Base-by-base conservation (phyloP, 1,140 invertebrate species). In the Drosophila bipectinata region DNA sequence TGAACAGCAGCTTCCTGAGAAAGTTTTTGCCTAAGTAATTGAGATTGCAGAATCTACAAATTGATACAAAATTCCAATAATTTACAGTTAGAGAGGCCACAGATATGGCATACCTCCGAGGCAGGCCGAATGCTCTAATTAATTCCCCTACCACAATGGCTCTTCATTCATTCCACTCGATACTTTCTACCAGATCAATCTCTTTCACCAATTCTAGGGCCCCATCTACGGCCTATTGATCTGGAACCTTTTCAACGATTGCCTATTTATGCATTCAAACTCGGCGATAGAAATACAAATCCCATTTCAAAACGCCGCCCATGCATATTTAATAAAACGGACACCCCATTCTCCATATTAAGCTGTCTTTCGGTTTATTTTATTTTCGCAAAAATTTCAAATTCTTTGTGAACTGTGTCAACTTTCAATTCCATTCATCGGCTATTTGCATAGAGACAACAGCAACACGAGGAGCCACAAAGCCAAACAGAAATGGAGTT, bases 391-490 rank as follows among this genome's bases (percentile, higher is more conserved):
- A 53, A 58, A 41, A 58, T 74, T 78, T 78, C 49, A 34, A 60
- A 81, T 71, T 82, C 61, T 77, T 77, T 67, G 52, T 32, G 28
- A 78, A 78, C 79, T 83, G 75, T 78, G 79, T 74, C 79, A 78
- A 82, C 79, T 83, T 82, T 82, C 79, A 82, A 83, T 82, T 78
- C 79, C 58, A 55, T 72, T 56, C 54, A 48, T 82, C 18, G 39
- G 26, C 9, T 34, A 78, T 82, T 82, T 73, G 66, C 73, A 81
- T 77, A 62, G 52, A 73, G 12, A 69, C 66, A 69, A 69, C 63
- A 69, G 41, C 6, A 34, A 37, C 60, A 64, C 48, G 63, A 44
- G 63, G 7, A 62, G 63, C 34, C 47, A 28, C 8, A n/a, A n/a
- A 45, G n/a, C 9, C 15, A 5, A 44, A 21, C 34, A 12, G 4